These are phyloP conservation scores for Hydra vulgaris DNA, from an alignment of 30 jellyfish, hydroid and myxozoan species.

Conservation along the genomic window DNA sequence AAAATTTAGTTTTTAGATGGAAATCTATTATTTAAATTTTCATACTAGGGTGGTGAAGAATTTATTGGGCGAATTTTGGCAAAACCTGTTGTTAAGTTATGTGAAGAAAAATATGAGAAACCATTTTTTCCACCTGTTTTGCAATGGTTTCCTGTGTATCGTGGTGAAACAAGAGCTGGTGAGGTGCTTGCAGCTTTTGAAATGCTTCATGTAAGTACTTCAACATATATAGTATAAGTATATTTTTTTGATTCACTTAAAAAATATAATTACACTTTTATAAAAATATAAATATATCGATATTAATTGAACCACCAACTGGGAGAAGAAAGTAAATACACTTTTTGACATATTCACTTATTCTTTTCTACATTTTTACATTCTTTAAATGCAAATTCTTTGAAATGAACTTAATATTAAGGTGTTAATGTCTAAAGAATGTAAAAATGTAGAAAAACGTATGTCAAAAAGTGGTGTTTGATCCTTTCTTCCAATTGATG, in stretches of 20 bases:
- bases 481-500: too few species aligned
- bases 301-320: too few species aligned
- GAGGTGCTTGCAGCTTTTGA: conserved; percentile 96
- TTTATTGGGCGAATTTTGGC: conserved; percentile 89
- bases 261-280: background rate
- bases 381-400: too few species aligned
- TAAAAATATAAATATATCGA: background rate
- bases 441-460: too few species aligned
- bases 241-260: background rate
- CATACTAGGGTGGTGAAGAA: conserved; percentile 38
- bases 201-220: conserved; percentile 60
- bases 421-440: too few species aligned
- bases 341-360: too few species aligned
- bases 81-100: conserved; percentile 76
- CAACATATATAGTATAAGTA: background rate
- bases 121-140: conserved; percentile 91
- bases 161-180: conserved; percentile 89
- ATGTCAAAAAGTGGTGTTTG: too few species aligned
- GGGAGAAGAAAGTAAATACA: too few species aligned
- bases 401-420: too few species aligned
- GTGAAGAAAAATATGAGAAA: conserved; percentile 59
- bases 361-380: too few species aligned
- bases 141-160: conserved; percentile 87
- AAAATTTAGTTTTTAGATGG: too few species aligned
- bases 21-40: background rate